These are phyloP conservation scores for Rhorus exstirpatorius DNA, from an alignment of 2,888 invertebrate species.

Conservation along the genomic window DNA sequence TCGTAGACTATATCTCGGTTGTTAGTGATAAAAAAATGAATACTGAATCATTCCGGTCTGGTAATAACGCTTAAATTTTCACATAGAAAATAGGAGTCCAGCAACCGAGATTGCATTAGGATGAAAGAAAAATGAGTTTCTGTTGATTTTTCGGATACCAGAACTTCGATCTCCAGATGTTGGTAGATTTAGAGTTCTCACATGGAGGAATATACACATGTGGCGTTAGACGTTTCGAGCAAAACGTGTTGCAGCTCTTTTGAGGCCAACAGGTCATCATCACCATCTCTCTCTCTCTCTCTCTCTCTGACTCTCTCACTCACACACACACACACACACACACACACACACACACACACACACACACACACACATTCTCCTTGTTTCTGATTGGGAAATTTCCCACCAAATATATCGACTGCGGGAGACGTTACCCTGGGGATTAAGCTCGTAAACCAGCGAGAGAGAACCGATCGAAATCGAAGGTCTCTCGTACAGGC, in stretches of 20 bases:
- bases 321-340: no score
- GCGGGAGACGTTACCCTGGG: constrained; percentile 49
- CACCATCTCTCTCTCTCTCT: not conserved
- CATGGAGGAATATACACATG: not conserved
- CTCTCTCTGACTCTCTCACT: not conserved
- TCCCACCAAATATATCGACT: not conserved
- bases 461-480: constrained; percentile 70
- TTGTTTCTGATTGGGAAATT: constrained; percentile 6
- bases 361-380: no score
- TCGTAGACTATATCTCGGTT: no score
- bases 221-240: constrained; percentile 5
- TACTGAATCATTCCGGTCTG: no score
- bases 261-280: not conserved
- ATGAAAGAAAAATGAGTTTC: not conserved
- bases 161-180: not conserved
- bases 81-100: no score
- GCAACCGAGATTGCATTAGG: no score
- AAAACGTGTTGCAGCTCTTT: not conserved
- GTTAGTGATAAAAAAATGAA: no score
- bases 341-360: no score
- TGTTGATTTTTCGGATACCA: not conserved
- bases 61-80: no score
- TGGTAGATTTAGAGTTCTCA: not conserved
- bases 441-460: constrained; percentile 45
- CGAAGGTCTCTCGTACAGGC: constrained; percentile 62